Evolutionary conservation across 2,113 vertebrate species (phyloP).

Genomic region (Marmota flaviventris): DNA sequence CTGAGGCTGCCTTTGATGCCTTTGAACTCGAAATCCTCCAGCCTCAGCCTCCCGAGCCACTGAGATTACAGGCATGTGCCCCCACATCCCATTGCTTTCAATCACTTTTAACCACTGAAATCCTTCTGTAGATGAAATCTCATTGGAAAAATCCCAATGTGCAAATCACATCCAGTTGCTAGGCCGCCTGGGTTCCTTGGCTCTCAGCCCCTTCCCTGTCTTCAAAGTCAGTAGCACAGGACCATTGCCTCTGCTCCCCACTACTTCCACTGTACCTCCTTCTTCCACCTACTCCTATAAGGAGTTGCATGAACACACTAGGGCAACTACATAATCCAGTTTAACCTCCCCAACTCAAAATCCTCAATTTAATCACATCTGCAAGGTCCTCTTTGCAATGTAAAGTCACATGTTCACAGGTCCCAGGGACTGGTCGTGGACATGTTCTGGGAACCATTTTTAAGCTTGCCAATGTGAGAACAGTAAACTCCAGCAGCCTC

Average conservation of each 20-base stretch:
- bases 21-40: too few relatives aligned
- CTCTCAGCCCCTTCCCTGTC: not conserved
- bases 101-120: not conserved
- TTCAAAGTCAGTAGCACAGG: not conserved
- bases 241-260: not conserved
- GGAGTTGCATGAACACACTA: not conserved
- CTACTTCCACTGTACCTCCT: not conserved
- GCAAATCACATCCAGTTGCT: not conserved
- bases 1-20: too few relatives aligned
- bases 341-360: not conserved
- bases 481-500: not conserved
- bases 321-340: not conserved
- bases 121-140: not conserved
- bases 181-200: not conserved
- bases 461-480: not conserved
- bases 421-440: too few relatives aligned
- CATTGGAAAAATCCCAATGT: not conserved
- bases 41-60: too few relatives aligned
- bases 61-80: too few relatives aligned
- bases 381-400: not conserved
- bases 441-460: not conserved
- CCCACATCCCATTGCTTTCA: not conserved
- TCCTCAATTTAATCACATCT: not conserved
- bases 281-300: not conserved
- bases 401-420: too few relatives aligned